Evolutionary conservation across 2,113 vertebrate genomes (phyloP), one percentile per base, ranked within the genome.

Genomic region (Tauraco erythrolophus): DNA sequence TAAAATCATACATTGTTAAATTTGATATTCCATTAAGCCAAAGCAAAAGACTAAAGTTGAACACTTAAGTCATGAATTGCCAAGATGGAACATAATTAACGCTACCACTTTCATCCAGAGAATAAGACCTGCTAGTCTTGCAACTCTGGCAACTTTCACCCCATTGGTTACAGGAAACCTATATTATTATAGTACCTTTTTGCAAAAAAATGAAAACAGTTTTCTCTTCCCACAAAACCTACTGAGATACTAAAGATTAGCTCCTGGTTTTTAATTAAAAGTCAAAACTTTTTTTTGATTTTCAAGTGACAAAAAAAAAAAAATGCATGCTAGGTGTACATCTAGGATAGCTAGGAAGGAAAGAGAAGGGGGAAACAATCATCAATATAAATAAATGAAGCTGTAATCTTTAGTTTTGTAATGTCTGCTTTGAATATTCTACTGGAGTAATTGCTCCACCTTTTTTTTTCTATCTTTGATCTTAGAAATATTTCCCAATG

Each of bases 311-410:
- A 5, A 37, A 31, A 37, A 30, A 37, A 30, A 51, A 46, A 60
- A 57, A 8, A 2, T 11, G 5, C 4, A 13, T 9, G 2, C 4
- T n/a, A 60, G 7, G 39, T 0, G 0, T 11, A 46, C 1, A 5
- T 72, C 37, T 65, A n/a, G 28, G 11, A 46, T 23, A 56, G 7
- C 3, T 19, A 45, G 10, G 16, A 83, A 60, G 7, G 31, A 15
- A 79, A 79, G 9, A 24, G 6, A 64, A 69, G 8, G 7, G 7
- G 1, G 1, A 71, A 89, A 17, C 2, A 82, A 24, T 31, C 7
- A 72, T 5, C 2, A 30, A 16, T 43, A 3, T 53, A 61, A 84
- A 77, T 46, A 74, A 57, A 82, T 71, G 23, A 71, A 50, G 53
- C 6, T 56, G 2, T 13, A 51, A 13, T 37, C 13, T 57, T 65